Base-by-base conservation (phyloP, 2,888 invertebrate species). In the Oxyteleia sp. region DNA sequence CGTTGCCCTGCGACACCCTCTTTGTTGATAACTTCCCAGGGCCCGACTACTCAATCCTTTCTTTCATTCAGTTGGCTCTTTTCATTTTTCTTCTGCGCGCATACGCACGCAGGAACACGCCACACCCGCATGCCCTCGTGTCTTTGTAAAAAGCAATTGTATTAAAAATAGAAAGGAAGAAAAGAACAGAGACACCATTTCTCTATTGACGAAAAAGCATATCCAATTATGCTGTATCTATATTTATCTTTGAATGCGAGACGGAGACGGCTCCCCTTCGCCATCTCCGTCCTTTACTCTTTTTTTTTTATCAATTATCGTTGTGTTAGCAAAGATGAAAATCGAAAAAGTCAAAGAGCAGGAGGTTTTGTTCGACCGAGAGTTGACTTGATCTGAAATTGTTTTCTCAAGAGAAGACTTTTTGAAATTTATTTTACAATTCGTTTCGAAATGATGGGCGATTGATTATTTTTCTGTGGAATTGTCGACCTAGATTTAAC, bases 1-100 rank as follows among this genome's bases (percentile, higher is more conserved):
- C 79, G 84, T 79, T 79, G 63, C 79, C 78, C 82, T 88, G 91
- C 91, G 92, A 91, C 93, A 91, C 90, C 90, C 91, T 88, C 88
- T 91, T 92, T 92, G 92, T 93, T 91, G 90, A 85, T 89, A 90
- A 91, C 92, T 90, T 90, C 89, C 87, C 85, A 88, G 87, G 87
- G 87, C 87, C 85, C 87, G 89, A 92, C 91, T 89, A 89, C 92
- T 92, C 93, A 92, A 93, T 92, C 92, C 92, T 92, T 92, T 91
- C 91, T 91, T 92, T 91, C 91, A 87, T 90, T 88, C 89, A 87
- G 87, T 85, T 85, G 66, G 82, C 85, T 91, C 90, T 91, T 91
- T 92, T 91, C 90, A 90, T 89, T 89, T 90, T 89, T 89, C 88
- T 89, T 85, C 64, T 75, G 71, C 61, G 81, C 81, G 72, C 61